phyloP scores from a whole-genome alignment of 2,888 invertebrate genomes.

The Priocnemis perturbator region DNA sequence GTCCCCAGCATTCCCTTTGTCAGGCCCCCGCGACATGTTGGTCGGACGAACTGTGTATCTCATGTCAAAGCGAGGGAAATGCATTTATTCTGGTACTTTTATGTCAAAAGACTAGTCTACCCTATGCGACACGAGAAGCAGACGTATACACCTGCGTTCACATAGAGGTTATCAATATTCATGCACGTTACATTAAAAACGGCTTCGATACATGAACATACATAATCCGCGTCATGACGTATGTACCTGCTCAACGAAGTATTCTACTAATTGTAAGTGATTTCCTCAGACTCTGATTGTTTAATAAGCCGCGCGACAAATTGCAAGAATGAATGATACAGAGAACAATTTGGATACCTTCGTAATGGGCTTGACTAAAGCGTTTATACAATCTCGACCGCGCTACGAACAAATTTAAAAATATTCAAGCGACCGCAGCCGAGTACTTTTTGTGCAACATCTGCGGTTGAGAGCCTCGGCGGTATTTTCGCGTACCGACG shows the following conservation, averaged over 20 bases:
- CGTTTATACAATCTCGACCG: no score
- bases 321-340: no score
- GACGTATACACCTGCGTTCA: conserved; percentile 11
- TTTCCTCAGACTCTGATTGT: no score
- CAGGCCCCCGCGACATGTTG: conserved; percentile 37
- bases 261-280: no score
- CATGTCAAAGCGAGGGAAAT: conserved; percentile 54
- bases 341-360: no score
- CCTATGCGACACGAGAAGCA: conserved; percentile 13
- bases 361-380: no score
- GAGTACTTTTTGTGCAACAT: conserved; percentile 1
- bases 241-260: no score
- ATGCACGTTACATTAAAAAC: no score
- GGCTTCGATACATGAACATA: no score
- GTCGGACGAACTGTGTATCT: conserved; percentile 26
- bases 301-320: no score
- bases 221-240: no score
- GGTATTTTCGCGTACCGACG: background rate
- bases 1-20: conserved; percentile 35
- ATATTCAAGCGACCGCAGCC: background rate
- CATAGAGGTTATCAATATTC: conserved; percentile 24
- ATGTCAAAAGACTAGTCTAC: conserved; percentile 33
- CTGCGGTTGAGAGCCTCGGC: conserved; percentile 7
- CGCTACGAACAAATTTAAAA: no score
- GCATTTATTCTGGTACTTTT: conserved; percentile 52